Percentiles rank a stretch among this genome's conserved stretches.
These are phyloP conservation scores for Enchytraeus crypticus DNA, from an alignment of 2,888 invertebrate species.

Conservation along the genomic window DNA sequence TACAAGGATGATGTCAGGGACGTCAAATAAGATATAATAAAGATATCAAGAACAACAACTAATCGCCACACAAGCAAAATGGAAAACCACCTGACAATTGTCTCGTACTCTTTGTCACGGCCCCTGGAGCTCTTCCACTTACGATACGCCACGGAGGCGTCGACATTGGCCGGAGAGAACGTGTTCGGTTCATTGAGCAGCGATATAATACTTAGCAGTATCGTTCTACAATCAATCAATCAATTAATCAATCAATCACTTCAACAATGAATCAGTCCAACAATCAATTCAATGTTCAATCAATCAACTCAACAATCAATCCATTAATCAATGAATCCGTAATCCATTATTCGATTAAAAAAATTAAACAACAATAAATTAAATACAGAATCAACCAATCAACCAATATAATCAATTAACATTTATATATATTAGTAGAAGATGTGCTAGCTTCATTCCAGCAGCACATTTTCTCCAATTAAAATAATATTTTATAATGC, in stretches of 20 bases:
- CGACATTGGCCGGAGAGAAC: constrained; percentile 97
- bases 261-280: background rate
- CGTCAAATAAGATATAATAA: no score
- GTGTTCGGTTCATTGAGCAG: constrained; percentile 98
- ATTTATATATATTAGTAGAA: no score
- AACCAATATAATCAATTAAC: no score
- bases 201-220: constrained; percentile 96
- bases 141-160: constrained; percentile 90
- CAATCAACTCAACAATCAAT: background rate
- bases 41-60: background rate
- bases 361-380: no score
- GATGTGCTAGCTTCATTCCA: no score
- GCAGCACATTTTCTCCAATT: no score
- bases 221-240: constrained; percentile 59
- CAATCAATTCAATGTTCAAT: background rate
- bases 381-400: no score
- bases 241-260: background rate
- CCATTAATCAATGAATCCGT: no score
- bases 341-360: no score
- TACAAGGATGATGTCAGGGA: no score
- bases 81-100: constrained; percentile 76
- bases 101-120: constrained; percentile 94
- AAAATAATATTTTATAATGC: no score
- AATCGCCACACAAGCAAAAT: no score
- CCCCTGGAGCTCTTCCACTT: constrained; percentile 97